Evolutionary conservation across 2,797 vertebrate genomes (phyloP).

Genomic region (Schizothorax lantsangensis): DNA sequence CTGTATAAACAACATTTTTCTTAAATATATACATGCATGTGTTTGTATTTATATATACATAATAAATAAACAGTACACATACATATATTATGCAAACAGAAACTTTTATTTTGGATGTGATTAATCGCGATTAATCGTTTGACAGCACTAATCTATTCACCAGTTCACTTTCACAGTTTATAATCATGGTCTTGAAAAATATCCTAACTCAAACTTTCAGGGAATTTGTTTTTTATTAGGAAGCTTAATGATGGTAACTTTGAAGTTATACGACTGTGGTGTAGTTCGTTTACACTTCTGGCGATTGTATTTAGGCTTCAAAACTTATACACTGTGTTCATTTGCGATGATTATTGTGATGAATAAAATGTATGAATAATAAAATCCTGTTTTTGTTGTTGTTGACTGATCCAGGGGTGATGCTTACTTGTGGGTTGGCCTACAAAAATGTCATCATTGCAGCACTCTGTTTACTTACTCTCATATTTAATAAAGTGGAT

Average conservation of each 20-base stretch:
- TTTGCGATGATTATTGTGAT: no score
- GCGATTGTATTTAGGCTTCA: neutral
- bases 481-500: neutral
- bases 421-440: neutral
- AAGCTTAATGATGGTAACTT: neutral
- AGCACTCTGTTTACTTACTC: neutral
- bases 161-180: neutral
- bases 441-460: neutral
- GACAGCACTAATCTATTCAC: neutral
- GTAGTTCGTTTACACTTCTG: neutral
- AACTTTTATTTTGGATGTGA: no score
- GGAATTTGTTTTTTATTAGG: neutral
- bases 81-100: no score
- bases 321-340: no score
- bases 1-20: no score
- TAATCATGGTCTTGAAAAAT: neutral
- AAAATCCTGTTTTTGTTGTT: neutral
- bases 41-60: no score
- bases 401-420: neutral
- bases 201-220: neutral
- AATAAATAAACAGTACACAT: no score
- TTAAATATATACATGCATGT: no score
- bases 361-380: no score
- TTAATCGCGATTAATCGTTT: no score
- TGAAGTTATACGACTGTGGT: neutral